phyloP scores from a whole-genome alignment of 2,113 vertebrate genomes.

The Lepisosteus osseus region DNA sequence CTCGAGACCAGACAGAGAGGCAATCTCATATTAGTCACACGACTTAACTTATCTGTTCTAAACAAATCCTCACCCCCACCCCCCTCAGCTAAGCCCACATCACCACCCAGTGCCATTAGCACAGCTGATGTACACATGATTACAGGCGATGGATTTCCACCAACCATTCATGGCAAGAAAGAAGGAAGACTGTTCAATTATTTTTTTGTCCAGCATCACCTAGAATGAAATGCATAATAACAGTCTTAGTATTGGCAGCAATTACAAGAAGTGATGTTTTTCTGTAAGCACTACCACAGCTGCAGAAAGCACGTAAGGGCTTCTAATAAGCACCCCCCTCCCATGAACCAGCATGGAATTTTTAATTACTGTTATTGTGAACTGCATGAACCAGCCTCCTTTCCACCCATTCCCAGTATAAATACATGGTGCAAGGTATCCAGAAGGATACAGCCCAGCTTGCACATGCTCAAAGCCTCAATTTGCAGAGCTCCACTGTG shows the following conservation, averaged over 20 bases:
- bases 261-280: slow-evolving; percentile 2
- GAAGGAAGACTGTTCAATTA: no score
- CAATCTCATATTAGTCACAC: no score
- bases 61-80: no score
- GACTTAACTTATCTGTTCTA: no score
- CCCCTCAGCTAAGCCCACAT: no score
- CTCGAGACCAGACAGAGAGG: no score
- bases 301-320: slow-evolving; percentile 31
- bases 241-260: slow-evolving; percentile 24
- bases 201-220: no score
- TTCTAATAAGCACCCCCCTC: slow-evolving; percentile 47
- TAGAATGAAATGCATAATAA: slow-evolving; percentile 5
- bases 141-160: no score
- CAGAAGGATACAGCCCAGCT: slow-evolving; percentile 38
- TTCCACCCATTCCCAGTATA: slow-evolving; percentile 41
- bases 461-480: slow-evolving; percentile 37
- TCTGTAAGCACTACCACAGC: slow-evolving; percentile 19
- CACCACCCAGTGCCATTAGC: no score
- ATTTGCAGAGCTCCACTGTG: slow-evolving; percentile 35
- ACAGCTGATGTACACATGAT: no score
- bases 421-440: slow-evolving; percentile 47
- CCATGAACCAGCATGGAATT: slow-evolving; percentile 56
- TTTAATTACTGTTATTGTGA: slow-evolving; percentile 63
- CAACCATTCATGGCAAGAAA: no score
- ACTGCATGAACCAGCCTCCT: slow-evolving; percentile 50